A percentile compares a stretch with the other conserved stretches of the same genome.
phyloP scores from a whole-genome alignment of 2,888 invertebrate species.

The Cryptosula pallasiana region DNA sequence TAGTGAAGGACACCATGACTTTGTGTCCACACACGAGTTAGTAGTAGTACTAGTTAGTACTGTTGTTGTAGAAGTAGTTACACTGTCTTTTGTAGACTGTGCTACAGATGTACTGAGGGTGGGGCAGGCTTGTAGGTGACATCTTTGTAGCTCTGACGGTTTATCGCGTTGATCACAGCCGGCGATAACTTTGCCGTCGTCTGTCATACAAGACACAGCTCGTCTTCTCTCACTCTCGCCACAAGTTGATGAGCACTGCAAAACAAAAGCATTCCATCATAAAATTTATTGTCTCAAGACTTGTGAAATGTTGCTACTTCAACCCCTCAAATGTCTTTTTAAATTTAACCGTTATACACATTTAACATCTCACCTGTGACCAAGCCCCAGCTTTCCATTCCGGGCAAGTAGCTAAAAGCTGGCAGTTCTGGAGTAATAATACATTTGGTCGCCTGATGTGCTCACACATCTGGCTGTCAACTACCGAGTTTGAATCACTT shows the following conservation, averaged over 20 bases:
- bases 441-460: constrained; percentile 26
- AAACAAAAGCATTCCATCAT: background rate
- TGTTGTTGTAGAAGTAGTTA: background rate
- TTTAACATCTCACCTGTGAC: constrained; percentile 67
- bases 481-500: background rate
- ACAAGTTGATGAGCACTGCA: constrained; percentile 29
- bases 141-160: background rate
- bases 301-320: background rate
- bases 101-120: background rate
- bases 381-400: constrained; percentile 82
- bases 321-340: background rate
- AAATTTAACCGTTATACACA: no score
- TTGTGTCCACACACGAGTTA: constrained; percentile 33
- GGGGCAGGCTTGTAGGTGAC: background rate
- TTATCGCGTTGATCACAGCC: background rate
- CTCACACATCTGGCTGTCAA: constrained; percentile 15
- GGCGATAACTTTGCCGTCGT: constrained; percentile 5
- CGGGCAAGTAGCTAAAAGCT: constrained; percentile 55
- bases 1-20: constrained; percentile 35
- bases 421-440: constrained; percentile 9
- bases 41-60: background rate
- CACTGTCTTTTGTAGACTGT: background rate
- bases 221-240: constrained; percentile 28
- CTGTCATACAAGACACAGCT: constrained; percentile 30
- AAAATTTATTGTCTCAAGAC: background rate